Evolutionary conservation across 2,888 invertebrate genomes (phyloP), one percentile per base, ranked within the genome.

Genomic region (Ennomos erosarius): DNA sequence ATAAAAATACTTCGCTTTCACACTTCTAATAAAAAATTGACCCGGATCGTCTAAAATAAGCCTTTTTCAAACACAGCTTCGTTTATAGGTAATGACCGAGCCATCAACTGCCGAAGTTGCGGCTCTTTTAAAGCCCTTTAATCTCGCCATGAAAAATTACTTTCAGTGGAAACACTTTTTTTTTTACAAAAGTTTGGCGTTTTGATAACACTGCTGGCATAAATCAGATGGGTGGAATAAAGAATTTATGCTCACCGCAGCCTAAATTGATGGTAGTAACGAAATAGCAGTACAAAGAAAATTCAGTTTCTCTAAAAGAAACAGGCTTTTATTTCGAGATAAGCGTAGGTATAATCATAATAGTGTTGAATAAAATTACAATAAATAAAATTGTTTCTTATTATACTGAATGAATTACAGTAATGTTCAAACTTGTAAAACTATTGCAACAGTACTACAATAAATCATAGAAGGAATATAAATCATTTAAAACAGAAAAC

Each of bases 81-180:
- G 68, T 71, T 68, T 67, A 62, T 65, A 60, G 55, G 65, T 63
- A 67, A 69, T 67, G 71, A 69, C 64, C 53, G 44, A 60, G 59
- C 61, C 56, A 65, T 67, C 66, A 55, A 52, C 65, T 59, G 53
- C 36, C 50, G 43, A 65, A 63, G 66, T 68, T 61, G 60, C 42
- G 59, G 65, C 55, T 59, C 68, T 63, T 66, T 56, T 55, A 63
- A 46, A 68, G 68, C 64, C 59, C 65, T 70, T 70, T 70, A 73
- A 73, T 73, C 72, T 72, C 52, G 56, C 58, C 53, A 62, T 69
- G 68, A 74, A 71, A 73, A 74, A 73, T 70, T 70, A 63, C 67
- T 62, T 68, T 67, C 61, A 54, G 56, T 62, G 59, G 66, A 65
- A 69, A 63, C 69, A 59, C 62, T 71, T 69, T 68, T 26, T 42